phyloP scores from a whole-genome alignment of 2,888 invertebrate species.

The Drosophila leonis region DNA sequence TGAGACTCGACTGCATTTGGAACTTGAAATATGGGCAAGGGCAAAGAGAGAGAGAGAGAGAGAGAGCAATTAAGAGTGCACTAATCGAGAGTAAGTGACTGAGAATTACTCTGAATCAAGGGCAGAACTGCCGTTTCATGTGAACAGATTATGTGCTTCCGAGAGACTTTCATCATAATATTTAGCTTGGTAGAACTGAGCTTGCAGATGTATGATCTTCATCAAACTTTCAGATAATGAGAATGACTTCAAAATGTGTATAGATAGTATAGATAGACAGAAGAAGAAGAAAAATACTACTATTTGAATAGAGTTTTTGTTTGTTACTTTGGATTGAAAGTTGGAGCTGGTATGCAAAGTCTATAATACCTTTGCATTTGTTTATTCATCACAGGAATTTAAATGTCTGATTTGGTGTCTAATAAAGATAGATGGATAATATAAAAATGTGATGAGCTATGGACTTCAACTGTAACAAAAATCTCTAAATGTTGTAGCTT shows the following conservation, averaged over 20 bases:
- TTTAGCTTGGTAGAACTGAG: neutral
- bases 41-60: too few relatives aligned
- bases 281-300: neutral
- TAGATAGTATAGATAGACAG: too few relatives aligned
- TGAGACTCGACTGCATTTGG: slow-evolving; percentile 26
- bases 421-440: too few relatives aligned
- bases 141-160: neutral
- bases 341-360: neutral
- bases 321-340: too few relatives aligned
- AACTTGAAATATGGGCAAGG: neutral
- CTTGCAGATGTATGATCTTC: neutral
- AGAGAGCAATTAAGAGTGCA: slow-evolving; percentile 4
- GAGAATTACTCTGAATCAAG: neutral
- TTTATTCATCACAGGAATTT: neutral
- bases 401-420: neutral
- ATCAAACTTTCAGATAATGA: neutral
- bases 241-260: neutral
- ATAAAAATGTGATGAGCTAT: too few relatives aligned
- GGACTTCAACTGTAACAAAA: too few relatives aligned
- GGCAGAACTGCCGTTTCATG: too few relatives aligned
- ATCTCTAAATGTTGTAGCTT: too few relatives aligned
- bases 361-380: neutral
- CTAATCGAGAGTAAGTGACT: neutral
- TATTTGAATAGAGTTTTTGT: neutral
- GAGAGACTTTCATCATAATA: neutral